These are phyloP conservation scores for Magallana angulata DNA, from an alignment of 1,140 invertebrate species.

Conservation along the genomic window DNA sequence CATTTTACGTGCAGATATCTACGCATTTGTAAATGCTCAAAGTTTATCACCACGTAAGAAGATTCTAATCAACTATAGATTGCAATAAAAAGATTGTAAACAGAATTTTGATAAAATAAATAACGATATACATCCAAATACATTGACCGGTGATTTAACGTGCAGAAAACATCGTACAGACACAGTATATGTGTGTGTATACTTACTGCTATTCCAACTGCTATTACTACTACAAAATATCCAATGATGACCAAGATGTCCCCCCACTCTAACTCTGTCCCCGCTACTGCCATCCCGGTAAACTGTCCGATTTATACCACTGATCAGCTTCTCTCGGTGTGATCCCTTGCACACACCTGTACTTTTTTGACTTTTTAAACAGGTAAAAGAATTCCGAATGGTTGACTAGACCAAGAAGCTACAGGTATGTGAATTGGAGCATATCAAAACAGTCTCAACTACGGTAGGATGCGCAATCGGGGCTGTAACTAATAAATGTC, in stretches of 20 bases:
- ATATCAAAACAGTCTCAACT: not conserved
- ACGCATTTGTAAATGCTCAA: no score
- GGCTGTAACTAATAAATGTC: no score
- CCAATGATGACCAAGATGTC: conserved; percentile 71
- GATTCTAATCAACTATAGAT: no score
- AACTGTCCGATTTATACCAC: not conserved
- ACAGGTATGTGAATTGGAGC: not conserved
- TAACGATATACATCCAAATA: no score
- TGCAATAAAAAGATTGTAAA: no score
- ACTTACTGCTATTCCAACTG: conserved; percentile 73
- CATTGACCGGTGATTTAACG: no score
- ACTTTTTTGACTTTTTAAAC: conserved; percentile 3
- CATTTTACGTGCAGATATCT: no score
- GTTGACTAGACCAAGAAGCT: not conserved
- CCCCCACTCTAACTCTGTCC: conserved; percentile 62
- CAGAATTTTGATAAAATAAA: no score
- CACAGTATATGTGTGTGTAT: not conserved
- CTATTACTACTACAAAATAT: conserved; percentile 72
- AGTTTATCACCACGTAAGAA: no score
- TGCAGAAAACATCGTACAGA: no score
- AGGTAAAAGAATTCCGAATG: conserved; percentile 23
- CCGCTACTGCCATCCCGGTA: not conserved
- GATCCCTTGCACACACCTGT: conserved; percentile 6
- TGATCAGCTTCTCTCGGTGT: conserved; percentile 7
- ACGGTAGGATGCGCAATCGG: no score